These are phyloP conservation scores for Gulo gulo DNA, from an alignment of 2,113 vertebrate genomes.

Conservation along the genomic window DNA sequence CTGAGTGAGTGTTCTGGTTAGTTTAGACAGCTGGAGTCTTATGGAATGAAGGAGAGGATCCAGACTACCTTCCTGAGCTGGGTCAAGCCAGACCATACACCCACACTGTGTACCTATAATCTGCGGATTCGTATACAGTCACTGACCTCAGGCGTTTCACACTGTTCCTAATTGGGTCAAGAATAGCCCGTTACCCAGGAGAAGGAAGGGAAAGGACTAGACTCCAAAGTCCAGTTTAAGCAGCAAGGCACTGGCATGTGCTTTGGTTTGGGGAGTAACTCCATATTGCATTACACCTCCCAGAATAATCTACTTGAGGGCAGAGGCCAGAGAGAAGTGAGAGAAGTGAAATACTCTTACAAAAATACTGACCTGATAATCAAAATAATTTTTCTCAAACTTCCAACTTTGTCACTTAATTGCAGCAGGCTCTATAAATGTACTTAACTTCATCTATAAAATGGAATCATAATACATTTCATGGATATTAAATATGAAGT, in stretches of 20 bases:
- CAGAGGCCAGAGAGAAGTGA: too few species aligned
- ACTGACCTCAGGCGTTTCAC: background rate
- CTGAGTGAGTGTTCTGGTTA: background rate
- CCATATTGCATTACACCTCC: background rate
- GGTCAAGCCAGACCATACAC: background rate
- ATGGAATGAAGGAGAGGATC: background rate
- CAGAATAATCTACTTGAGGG: background rate
- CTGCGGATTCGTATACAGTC: background rate
- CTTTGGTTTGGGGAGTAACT: background rate
- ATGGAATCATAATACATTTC: background rate
- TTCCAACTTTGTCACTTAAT: background rate
- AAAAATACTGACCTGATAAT: background rate
- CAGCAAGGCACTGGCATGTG: background rate
- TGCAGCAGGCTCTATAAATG: background rate
- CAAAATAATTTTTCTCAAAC: background rate
- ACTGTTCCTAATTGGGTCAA: background rate
- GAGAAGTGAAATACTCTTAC: background rate
- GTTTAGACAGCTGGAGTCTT: background rate
- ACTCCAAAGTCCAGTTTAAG: background rate
- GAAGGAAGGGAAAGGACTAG: background rate
- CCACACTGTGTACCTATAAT: rapidly evolving
- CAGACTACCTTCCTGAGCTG: background rate
- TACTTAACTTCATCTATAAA: background rate
- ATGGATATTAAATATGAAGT: background rate
- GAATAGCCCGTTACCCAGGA: background rate